Percentiles rank a stretch among this genome's conserved stretches.
These are phyloP conservation scores for Xyrauchen texanus DNA, from an alignment of 2,113 vertebrate genomes.

Conservation along the genomic window DNA sequence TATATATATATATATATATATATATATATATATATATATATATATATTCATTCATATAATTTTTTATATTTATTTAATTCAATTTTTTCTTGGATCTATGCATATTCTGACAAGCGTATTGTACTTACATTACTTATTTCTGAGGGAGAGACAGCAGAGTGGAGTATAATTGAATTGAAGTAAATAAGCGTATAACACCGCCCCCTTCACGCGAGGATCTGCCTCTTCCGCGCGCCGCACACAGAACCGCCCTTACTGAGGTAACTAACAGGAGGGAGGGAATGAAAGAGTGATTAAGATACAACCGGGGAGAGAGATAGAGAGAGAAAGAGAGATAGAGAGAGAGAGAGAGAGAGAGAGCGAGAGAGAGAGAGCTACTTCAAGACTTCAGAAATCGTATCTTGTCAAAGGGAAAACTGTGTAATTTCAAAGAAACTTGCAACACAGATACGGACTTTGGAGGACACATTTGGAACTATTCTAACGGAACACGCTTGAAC, in stretches of 20 bases:
- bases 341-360: conserved; percentile 69
- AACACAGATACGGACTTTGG: conserved; percentile 28
- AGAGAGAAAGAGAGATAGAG: too few species aligned
- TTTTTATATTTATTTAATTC: too few species aligned
- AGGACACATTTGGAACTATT: conserved; percentile 56
- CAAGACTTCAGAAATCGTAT: conserved; percentile 49
- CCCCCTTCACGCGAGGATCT: conserved; percentile 54
- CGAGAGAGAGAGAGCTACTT: conserved; percentile 57
- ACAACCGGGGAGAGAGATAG: not conserved
- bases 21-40: too few species aligned
- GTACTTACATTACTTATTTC: too few species aligned
- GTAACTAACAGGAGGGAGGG: conserved; percentile 61
- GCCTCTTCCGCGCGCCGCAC: conserved; percentile 54
- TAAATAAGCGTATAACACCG: conserved; percentile 71
- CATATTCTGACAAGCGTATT: too few species aligned
- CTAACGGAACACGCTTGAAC: not conserved
- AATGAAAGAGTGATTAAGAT: conserved; percentile 65
- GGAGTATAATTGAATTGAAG: conserved; percentile 71
- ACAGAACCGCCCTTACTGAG: conserved; percentile 78
- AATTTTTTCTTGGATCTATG: too few species aligned
- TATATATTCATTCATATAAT: too few species aligned
- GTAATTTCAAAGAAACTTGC: not conserved
- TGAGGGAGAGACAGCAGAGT: not conserved
- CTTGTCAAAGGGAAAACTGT: conserved; percentile 46
- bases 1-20: too few species aligned